These are phyloP conservation scores for Psilanteris sp. DNA, from an alignment of 1,140 invertebrate species.

Conservation along the genomic window DNA sequence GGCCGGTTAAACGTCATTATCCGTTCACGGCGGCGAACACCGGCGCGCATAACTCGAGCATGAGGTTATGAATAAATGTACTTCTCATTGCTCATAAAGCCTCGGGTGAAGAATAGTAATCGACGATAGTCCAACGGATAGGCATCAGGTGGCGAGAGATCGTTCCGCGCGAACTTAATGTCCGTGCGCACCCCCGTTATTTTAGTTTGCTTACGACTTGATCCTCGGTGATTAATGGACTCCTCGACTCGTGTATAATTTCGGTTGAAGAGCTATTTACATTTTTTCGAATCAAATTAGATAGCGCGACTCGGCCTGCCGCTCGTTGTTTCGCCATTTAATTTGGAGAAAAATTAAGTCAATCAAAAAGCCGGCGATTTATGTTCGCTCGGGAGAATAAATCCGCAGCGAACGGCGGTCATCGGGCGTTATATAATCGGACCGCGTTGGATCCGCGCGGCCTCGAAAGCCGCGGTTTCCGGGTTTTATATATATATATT, in stretches of 20 bases:
- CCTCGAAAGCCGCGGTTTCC: too few species aligned
- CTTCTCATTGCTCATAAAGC: slow-evolving; percentile 66
- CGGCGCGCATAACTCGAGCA: slow-evolving; percentile 45
- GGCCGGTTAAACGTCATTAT: slow-evolving; percentile 48
- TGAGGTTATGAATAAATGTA: slow-evolving; percentile 72
- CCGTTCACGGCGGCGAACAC: slow-evolving; percentile 43
- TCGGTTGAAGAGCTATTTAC: slow-evolving; percentile 23
- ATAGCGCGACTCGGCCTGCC: slow-evolving; percentile 13
- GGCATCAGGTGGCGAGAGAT: slow-evolving; percentile 73
- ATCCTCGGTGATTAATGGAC: slow-evolving; percentile 61
- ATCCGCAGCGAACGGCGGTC: too few species aligned
- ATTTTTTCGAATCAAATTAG: slow-evolving; percentile 37
- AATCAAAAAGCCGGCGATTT: too few species aligned
- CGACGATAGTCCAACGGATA: slow-evolving; percentile 68
- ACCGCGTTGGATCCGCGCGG: too few species aligned
- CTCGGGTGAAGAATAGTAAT: slow-evolving; percentile 70
- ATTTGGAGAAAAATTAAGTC: slow-evolving; percentile 1
- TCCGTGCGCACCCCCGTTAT: slow-evolving; percentile 48
- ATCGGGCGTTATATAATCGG: too few species aligned
- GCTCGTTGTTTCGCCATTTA: background rate
- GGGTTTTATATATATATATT: too few species aligned
- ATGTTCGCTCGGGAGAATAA: too few species aligned
- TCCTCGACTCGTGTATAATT: slow-evolving; percentile 56
- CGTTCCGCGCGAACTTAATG: slow-evolving; percentile 49
- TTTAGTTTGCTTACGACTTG: slow-evolving; percentile 54